phyloP scores from a whole-genome alignment of 1,140 invertebrate species.

The Camponotus vicinus region DNA sequence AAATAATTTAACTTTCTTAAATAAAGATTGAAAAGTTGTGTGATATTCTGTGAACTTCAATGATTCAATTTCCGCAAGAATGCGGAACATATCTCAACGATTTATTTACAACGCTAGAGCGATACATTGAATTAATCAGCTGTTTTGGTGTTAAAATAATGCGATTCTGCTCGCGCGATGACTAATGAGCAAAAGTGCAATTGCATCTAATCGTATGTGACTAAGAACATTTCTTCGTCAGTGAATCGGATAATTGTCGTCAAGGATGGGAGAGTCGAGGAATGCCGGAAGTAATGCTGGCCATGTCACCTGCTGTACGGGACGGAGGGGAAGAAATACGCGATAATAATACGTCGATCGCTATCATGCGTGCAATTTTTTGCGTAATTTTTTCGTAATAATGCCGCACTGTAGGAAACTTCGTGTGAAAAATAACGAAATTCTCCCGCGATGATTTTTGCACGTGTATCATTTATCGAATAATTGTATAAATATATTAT shows the following conservation, averaged over 20 bases:
- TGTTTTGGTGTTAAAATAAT: conserved; percentile 36
- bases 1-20: not conserved
- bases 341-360: conserved; percentile 4
- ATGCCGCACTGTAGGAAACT: not conserved
- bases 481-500: not conserved
- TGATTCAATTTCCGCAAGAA: not conserved
- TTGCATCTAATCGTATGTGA: conserved; percentile 43
- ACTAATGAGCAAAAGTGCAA: conserved; percentile 52
- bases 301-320: conserved; percentile 53
- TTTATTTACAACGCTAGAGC: conserved; percentile 7
- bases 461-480: not conserved
- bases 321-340: not conserved
- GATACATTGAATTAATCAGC: conserved; percentile 11
- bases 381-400: not conserved
- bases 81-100: not conserved
- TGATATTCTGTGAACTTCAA: not conserved
- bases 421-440: not conserved
- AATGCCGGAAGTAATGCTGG: conserved; percentile 65
- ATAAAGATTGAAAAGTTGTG: not conserved
- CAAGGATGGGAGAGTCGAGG: conserved; percentile 67
- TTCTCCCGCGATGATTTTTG: conserved; percentile 5
- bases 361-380: not conserved
- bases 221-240: conserved; percentile 59
- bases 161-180: not conserved
- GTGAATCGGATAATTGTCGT: conserved; percentile 67